A percentile compares a stretch with the other conserved stretches of the same genome.
Evolutionary conservation across 92 coral and sea anemone species (phyloP).

Genomic region (Pocillopora grandis): DNA sequence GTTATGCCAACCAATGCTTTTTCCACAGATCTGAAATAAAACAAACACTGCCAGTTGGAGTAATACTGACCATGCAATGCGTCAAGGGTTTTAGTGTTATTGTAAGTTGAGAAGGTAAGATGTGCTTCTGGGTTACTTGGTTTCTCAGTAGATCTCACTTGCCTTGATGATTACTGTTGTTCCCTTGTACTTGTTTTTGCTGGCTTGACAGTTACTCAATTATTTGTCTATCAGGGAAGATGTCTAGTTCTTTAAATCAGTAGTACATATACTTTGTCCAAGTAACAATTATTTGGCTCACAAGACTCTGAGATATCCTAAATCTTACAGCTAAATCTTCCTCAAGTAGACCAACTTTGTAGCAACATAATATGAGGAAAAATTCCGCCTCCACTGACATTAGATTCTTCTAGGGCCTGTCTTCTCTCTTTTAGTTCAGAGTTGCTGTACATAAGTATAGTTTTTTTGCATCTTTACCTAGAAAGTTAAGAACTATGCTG

Average conservation of each 20-base stretch:
- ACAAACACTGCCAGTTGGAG: slow-evolving; percentile 8
- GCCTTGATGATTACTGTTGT: too few species aligned
- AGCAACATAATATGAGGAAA: not conserved
- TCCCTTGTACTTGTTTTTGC: not conserved
- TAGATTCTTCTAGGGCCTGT: slow-evolving; percentile 32
- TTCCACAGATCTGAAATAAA: slow-evolving; percentile 35
- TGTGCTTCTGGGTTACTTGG: not conserved
- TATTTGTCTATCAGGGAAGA: too few species aligned
- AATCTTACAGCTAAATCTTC: too few species aligned
- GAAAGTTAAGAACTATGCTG: slow-evolving; percentile 28
- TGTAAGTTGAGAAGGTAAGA: too few species aligned
- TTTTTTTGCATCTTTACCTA: slow-evolving; percentile 57
- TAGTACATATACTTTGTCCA: too few species aligned
- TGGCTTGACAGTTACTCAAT: too few species aligned
- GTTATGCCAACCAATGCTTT: too few species aligned
- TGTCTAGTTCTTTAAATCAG: too few species aligned
- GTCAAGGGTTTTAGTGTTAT: not conserved
- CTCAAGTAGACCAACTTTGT: not conserved
- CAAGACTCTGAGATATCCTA: too few species aligned
- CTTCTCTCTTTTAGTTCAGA: slow-evolving; percentile 17
- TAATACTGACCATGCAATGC: not conserved
- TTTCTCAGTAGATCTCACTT: too few species aligned
- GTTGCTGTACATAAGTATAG: slow-evolving; percentile 38
- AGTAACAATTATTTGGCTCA: too few species aligned
- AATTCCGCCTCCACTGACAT: slow-evolving; percentile 12